A percentile compares a stretch with the other conserved stretches of the same genome.
Evolutionary conservation across 2,113 vertebrate species (phyloP).

Genomic region (Atrichornis clamosus): DNA sequence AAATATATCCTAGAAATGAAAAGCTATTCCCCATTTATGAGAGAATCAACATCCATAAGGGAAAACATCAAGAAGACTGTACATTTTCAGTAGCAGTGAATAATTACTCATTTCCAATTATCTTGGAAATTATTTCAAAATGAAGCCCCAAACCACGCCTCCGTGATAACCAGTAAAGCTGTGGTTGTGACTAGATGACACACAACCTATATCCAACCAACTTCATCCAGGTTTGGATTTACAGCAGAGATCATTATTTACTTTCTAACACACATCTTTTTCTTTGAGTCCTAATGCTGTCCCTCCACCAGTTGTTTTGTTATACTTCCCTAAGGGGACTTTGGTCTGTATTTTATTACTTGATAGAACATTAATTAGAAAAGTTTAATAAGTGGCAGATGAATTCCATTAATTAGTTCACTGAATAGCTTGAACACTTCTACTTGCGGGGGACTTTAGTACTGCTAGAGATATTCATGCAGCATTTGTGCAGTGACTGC

Average conservation of each 20-base stretch:
- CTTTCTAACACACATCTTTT: not conserved
- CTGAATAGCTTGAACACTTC: not conserved
- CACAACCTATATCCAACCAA: accelerated
- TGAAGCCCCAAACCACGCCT: not conserved
- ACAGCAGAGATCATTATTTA: not conserved
- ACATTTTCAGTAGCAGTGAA: not conserved
- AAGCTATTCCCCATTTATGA: not conserved
- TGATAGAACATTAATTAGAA: not conserved
- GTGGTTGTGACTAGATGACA: not conserved
- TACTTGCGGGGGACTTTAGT: not conserved
- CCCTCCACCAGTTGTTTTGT: not conserved
- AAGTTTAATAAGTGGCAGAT: not conserved
- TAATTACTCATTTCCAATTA: not conserved
- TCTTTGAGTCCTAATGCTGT: not conserved
- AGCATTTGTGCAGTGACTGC: not conserved
- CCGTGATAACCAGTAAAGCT: not conserved
- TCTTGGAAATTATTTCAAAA: not conserved
- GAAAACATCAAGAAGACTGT: not conserved
- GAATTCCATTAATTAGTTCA: not conserved
- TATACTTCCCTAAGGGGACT: not conserved
- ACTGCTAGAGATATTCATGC: not conserved
- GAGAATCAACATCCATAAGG: not conserved
- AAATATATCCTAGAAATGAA: not conserved
- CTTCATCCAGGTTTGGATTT: not conserved
- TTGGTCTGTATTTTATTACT: not conserved